A percentile compares a stretch with the other conserved stretches of the same genome.
phyloP scores from a whole-genome alignment of 2,797 vertebrate genomes.

The Varecia variegata region DNA sequence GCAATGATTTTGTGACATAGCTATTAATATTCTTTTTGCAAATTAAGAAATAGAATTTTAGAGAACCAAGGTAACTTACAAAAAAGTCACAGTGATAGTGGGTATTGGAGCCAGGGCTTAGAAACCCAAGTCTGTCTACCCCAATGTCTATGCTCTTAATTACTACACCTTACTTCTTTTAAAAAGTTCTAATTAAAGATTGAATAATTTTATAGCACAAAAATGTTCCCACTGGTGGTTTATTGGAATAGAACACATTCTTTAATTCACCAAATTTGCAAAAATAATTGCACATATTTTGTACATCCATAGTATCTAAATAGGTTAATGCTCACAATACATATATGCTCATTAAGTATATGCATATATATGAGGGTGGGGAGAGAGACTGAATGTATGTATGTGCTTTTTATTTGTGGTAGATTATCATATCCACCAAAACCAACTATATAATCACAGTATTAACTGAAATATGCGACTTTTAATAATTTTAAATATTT shows the following conservation, averaged over 20 bases:
- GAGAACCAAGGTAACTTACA: background rate
- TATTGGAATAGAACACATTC: background rate
- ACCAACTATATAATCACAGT: conserved; percentile 58
- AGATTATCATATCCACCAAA: background rate
- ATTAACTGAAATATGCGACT: conserved; percentile 30
- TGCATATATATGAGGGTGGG: background rate
- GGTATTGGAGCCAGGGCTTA: background rate
- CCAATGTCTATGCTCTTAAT: background rate
- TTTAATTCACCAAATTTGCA: background rate
- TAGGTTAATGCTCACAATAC: background rate
- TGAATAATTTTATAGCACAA: background rate
- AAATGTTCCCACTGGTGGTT: background rate
- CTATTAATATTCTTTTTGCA: background rate
- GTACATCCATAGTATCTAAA: background rate
- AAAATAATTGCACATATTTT: background rate
- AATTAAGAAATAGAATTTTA: background rate
- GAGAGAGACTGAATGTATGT: background rate
- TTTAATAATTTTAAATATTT: conserved; percentile 81
- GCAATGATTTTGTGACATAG: background rate
- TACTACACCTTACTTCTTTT: background rate
- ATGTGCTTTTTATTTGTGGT: background rate
- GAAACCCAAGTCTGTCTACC: background rate
- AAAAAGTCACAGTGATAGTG: background rate
- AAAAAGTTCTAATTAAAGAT: background rate
- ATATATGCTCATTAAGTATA: background rate